phyloP scores from a whole-genome alignment of 30 jellyfish, hydroid and myxozoan genomes.

The Aurelia aurita complex sp. Pacific region DNA sequence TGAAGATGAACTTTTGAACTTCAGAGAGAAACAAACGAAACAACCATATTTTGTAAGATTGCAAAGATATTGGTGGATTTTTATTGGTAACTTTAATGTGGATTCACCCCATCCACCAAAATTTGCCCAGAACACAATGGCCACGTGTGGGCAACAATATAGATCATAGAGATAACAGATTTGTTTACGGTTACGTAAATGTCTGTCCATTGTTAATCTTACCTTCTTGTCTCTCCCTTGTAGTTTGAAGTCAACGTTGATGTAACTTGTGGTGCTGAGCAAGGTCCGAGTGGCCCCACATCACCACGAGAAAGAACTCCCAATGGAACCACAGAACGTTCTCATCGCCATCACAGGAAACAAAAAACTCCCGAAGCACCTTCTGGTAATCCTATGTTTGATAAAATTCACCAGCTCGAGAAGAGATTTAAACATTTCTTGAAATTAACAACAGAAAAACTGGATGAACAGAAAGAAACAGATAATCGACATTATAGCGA shows the following conservation, averaged over 20 bases:
- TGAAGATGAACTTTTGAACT: too few species aligned
- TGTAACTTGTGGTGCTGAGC: slow-evolving; percentile 38
- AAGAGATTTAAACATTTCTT: slow-evolving; percentile 49
- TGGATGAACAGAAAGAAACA: slow-evolving; percentile 53
- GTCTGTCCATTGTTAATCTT: too few species aligned
- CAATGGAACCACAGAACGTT: slow-evolving; percentile 3
- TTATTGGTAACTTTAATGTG: too few species aligned
- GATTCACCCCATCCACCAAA: too few species aligned
- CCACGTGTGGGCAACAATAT: too few species aligned
- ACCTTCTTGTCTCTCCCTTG: neutral
- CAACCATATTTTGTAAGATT: too few species aligned
- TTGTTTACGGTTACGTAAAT: too few species aligned
- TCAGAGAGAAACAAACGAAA: too few species aligned
- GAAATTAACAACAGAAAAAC: slow-evolving; percentile 57
- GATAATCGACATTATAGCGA: slow-evolving; percentile 57
- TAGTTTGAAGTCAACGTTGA: slow-evolving; percentile 58
- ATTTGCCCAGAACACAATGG: too few species aligned
- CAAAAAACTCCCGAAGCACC: slow-evolving; percentile 15
- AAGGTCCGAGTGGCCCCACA: slow-evolving; percentile 25
- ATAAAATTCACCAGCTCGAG: slow-evolving; percentile 50
- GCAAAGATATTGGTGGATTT: too few species aligned
- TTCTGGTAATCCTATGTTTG: slow-evolving; percentile 25
- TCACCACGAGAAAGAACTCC: slow-evolving; percentile 17
- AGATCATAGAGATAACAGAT: too few species aligned
- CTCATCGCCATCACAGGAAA: slow-evolving; percentile 20